These are phyloP conservation scores for Seira ritae DNA, from an alignment of 2,888 invertebrate genomes.

Conservation along the genomic window DNA sequence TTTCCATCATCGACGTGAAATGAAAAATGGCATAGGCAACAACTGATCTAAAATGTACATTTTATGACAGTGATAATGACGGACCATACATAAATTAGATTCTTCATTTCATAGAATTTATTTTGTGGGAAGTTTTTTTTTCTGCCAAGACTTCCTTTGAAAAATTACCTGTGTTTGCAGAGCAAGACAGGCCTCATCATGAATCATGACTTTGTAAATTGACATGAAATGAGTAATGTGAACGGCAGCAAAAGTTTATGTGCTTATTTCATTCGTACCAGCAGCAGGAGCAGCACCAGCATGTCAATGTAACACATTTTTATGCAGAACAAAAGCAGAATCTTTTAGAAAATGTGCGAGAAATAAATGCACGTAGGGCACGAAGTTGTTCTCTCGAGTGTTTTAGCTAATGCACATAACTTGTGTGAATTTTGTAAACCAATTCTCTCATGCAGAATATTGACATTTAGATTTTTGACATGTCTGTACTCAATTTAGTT, in stretches of 20 bases:
- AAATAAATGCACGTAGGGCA: not conserved
- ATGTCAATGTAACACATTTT: not conserved
- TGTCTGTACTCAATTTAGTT: constrained; percentile 27
- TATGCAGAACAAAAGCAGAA: not conserved
- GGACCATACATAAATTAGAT: not conserved
- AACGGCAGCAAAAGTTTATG: not conserved
- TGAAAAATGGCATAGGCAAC: not conserved
- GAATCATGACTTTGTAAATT: constrained; percentile 11
- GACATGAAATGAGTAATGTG: not conserved
- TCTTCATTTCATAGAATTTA: constrained; percentile 3
- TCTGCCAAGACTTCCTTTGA: not conserved
- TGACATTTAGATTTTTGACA: constrained; percentile 48
- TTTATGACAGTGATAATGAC: not conserved
- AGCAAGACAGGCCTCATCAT: not conserved
- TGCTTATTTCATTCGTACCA: not conserved
- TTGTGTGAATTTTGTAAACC: constrained; percentile 48
- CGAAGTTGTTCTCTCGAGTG: constrained; percentile 8
- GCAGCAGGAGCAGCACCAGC: not conserved
- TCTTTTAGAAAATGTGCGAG: not conserved
- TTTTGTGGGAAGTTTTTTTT: constrained; percentile 7
- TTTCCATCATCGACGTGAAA: too few relatives aligned
- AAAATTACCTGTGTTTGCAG: not conserved
- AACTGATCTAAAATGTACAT: not conserved
- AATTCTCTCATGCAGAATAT: constrained; percentile 49
- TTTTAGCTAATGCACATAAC: constrained; percentile 13